These are phyloP conservation scores for Ophraella communa DNA, from an alignment of 2,888 invertebrate genomes.

Conservation along the genomic window DNA sequence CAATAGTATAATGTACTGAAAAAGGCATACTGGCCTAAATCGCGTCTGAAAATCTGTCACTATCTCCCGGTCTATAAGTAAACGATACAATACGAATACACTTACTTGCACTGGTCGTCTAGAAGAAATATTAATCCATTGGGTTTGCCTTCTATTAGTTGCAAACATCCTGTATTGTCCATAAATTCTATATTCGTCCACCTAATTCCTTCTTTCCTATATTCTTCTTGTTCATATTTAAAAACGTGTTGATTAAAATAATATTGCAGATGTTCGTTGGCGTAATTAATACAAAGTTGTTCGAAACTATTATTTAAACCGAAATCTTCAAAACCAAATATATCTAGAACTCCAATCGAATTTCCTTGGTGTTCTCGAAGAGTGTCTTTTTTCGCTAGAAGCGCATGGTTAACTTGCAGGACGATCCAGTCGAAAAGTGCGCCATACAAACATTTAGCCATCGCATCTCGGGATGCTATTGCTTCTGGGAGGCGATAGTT, in stretches of 20 bases:
- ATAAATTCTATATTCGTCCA: slow-evolving; percentile 97
- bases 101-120: slow-evolving; percentile 96
- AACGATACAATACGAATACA: too few relatives aligned
- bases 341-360: slow-evolving; percentile 93
- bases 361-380: slow-evolving; percentile 87
- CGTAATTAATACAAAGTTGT: slow-evolving; percentile 96
- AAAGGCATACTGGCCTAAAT: too few relatives aligned
- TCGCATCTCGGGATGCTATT: slow-evolving; percentile 90
- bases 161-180: slow-evolving; percentile 93
- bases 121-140: slow-evolving; percentile 87
- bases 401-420: slow-evolving; percentile 89
- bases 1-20: too few relatives aligned
- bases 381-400: slow-evolving; percentile 89
- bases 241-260: slow-evolving; percentile 99
- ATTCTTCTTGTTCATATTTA: slow-evolving; percentile 97
- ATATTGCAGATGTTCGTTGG: slow-evolving; percentile 95
- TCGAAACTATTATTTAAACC: slow-evolving; percentile 91
- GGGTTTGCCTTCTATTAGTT: slow-evolving; percentile 90
- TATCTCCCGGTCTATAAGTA: too few relatives aligned
- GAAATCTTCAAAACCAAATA: slow-evolving; percentile 97
- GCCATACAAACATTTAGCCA: slow-evolving; percentile 96
- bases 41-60: too few relatives aligned
- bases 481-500: slow-evolving; percentile 89
- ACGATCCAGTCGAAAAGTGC: slow-evolving; percentile 98
- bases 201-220: slow-evolving; percentile 87